phyloP scores from a whole-genome alignment of 2,797 vertebrate species.

The Sebastes matsubarae region DNA sequence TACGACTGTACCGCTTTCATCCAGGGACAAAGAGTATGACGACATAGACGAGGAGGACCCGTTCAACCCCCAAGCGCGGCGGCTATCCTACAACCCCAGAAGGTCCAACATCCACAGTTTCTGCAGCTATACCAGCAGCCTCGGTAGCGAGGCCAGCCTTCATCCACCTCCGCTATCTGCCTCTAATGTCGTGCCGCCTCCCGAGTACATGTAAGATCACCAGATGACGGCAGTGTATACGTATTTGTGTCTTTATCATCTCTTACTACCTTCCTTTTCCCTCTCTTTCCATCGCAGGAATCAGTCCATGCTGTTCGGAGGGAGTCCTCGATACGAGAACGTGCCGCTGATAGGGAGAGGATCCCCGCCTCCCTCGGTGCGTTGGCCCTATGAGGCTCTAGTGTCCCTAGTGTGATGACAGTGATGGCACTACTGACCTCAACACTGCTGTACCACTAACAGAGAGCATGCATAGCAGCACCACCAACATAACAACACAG shows the following conservation, averaged over 20 bases:
- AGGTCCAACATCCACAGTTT: conserved; percentile 93
- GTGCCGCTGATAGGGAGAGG: conserved; percentile 94
- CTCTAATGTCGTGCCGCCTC: conserved; percentile 85
- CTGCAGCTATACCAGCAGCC: conserved; percentile 94
- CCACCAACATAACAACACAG: neutral
- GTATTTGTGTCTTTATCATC: conserved; percentile 1
- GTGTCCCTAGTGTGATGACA: conserved; percentile 68
- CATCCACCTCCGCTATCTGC: conserved; percentile 86
- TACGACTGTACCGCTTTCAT: neutral
- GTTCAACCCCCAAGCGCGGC: conserved; percentile 91
- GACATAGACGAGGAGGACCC: conserved; percentile 96
- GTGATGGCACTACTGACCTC: conserved; percentile 36
- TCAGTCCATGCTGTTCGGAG: conserved; percentile 93
- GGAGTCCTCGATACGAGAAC: conserved; percentile 95
- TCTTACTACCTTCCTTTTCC: conserved; percentile 24
- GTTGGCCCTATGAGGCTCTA: conserved; percentile 66
- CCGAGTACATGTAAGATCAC: conserved; percentile 93
- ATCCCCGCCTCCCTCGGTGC: conserved; percentile 96
- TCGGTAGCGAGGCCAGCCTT: conserved; percentile 92
- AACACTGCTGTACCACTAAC: conserved; percentile 33
- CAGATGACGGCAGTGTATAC: neutral
- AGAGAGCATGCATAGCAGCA: conserved; percentile 31
- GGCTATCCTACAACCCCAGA: conserved; percentile 84
- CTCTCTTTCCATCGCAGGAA: conserved; percentile 84
- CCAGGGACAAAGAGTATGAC: conserved; percentile 90